Evolutionary conservation across 2,797 vertebrate genomes (phyloP).

Genomic region (Amphiprion clarkii): DNA sequence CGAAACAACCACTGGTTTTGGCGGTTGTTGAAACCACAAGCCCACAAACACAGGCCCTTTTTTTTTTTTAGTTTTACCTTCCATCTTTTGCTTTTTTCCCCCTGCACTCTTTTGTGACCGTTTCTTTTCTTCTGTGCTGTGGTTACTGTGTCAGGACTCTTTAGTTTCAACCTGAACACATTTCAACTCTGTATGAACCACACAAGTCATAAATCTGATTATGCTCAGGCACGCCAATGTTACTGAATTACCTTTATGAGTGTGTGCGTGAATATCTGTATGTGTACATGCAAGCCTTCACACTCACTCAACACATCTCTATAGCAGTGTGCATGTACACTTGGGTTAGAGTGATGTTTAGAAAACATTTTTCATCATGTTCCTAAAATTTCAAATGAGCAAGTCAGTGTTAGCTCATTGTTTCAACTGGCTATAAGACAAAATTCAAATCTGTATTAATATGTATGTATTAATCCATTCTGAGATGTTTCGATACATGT

Average conservation of each 20-base stretch:
- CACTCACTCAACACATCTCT: not conserved
- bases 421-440: too few relatives aligned
- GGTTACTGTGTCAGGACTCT: slow-evolving; percentile 56
- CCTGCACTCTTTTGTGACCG: slow-evolving; percentile 31
- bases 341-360: not conserved
- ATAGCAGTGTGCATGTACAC: not conserved
- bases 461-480: not conserved
- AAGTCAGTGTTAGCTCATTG: not conserved
- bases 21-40: slow-evolving; percentile 47
- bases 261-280: slow-evolving; percentile 4
- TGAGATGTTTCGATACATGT: not conserved
- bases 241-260: slow-evolving; percentile 63
- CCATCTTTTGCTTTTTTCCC: slow-evolving; percentile 20
- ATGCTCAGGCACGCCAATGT: slow-evolving; percentile 65
- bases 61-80: slow-evolving; percentile 45
- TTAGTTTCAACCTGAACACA: slow-evolving; percentile 68
- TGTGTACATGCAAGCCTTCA: not conserved
- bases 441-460: not conserved
- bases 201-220: slow-evolving; percentile 75
- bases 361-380: not conserved
- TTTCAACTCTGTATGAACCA: slow-evolving; percentile 76
- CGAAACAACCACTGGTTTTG: slow-evolving; percentile 47
- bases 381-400: not conserved
- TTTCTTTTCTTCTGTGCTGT: slow-evolving; percentile 32
- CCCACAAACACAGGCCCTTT: slow-evolving; percentile 38